Base-by-base conservation (phyloP, 2,113 vertebrate genomes). In the Notarius lentiginosus region DNA sequence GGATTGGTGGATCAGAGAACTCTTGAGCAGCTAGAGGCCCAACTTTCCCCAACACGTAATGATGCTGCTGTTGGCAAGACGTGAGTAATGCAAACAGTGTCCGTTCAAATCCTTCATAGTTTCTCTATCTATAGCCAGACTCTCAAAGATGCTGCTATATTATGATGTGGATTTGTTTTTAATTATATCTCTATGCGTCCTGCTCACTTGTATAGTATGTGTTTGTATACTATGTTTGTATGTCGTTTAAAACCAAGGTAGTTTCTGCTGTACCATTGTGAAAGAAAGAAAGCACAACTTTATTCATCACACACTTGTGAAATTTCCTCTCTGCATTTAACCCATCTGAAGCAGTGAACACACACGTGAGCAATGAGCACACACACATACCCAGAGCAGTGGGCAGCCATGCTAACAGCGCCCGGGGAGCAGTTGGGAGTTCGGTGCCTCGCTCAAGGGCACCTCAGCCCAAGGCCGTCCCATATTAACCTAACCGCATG, bases 51-150 rank as follows among this genome's bases (percentile, higher is more conserved):
- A 0, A 91, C 94, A 51, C 68, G 86, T 0, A 93, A 96, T 0
- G 94, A 94, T 0, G 95, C 94, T 0, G 95, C 97, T 0, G 94
- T 89, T 12, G 89, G 96, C 82, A 93, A 92, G 58, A 96, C 91
- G 98, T 97, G 91, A 91, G 94, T 41, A 55, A 20, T 41, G n/a
- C 49, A 55, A 56, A 72, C 4, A 63, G 27, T 81, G 11, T 81
- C 53, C 22, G 17, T n/a, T 24, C 14, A 5, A 76, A 11, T 68
- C 17, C 2, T 41, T 55, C 27, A 84, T 41, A 22, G 51, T 30
- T 75, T 75, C 49, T 76, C 11, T 8, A 7, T 30, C 18, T 34
- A 18, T 34, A 60, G 17, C 7, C 7, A 79, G 15, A 79, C 9
- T 79, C 53, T 30, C 30, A 79, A 34, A 56, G 27, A 79, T 56